Evolutionary conservation across 1,140 invertebrate species (phyloP), one percentile per base, ranked within the genome.

Genomic region (Penaeus vannamei): DNA sequence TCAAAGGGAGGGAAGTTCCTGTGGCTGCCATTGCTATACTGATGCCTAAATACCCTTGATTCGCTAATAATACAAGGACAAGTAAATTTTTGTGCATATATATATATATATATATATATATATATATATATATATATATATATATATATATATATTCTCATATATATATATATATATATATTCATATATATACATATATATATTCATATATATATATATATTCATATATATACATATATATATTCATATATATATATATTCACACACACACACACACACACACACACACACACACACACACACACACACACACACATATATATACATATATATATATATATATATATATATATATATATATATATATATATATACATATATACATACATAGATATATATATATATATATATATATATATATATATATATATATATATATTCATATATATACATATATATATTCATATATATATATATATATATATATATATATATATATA

Each of bases 401-500:
- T 72, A 72, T 32, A 72, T 32, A 72, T 32, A 72, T n/a, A 72
- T 32, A 72, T 72, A 72, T 32, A 72, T 72, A 23, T 12, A 72
- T 19, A 72, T 14, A 72, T 32, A 23, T 19, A 72, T 32, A 72
- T 19, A 72, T 14, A 72, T 19, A 72, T 19, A 72, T 14, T 23
- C 2, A 72, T 19, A 72, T 14, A 72, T 72, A 72, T 32, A 69
- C 0, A 69, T 32, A 69, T 7, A 5, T 8, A 69, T 32, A 72
- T n/a, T 17, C 19, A 72, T 23, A 72, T n/a, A 72, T 72, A 72
- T 72, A 72, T n/a, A 72, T 22, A 72, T 72, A 72, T 72, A 72
- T 72, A 23, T 22, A 72, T 22, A 72, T 22, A 23, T 22, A 72
- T 22, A 72, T 22, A 23, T 22, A 72, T 22, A n/a, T 22, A 23